Evolutionary conservation across 2,797 vertebrate species (phyloP).

Genomic region (Lophius americanus): DNA sequence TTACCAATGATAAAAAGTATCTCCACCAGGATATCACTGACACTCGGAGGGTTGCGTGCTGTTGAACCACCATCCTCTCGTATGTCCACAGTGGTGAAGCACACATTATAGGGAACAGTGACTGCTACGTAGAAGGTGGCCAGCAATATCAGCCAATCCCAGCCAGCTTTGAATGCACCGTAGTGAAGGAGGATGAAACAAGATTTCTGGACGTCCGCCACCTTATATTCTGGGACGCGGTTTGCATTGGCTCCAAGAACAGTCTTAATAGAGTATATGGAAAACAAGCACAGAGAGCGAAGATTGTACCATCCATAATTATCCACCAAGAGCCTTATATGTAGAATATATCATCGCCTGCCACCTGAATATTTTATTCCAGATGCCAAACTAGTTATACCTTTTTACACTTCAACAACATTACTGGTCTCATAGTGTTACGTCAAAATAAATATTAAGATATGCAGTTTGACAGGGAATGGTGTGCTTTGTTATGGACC

Average conservation of each 20-base stretch:
- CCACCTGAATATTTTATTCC: no score
- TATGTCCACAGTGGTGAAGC: constrained; percentile 75
- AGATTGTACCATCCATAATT: neutral
- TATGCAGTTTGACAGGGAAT: no score
- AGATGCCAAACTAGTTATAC: no score
- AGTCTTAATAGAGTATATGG: constrained; percentile 54
- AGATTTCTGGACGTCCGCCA: constrained; percentile 82
- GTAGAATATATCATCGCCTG: neutral
- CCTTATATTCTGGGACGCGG: constrained; percentile 84
- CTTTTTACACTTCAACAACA: no score
- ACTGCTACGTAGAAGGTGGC: constrained; percentile 85
- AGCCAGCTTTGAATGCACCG: constrained; percentile 84
- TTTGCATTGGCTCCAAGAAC: constrained; percentile 82
- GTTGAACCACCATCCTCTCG: constrained; percentile 73
- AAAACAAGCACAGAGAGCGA: neutral
- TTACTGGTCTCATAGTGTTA: no score
- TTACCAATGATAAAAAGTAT: constrained; percentile 85
- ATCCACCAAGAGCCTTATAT: neutral
- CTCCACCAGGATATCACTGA: constrained; percentile 84
- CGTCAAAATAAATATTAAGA: no score
- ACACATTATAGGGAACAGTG: constrained; percentile 84
- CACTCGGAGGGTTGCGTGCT: constrained; percentile 78
- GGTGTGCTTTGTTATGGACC: no score
- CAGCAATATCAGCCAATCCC: constrained; percentile 84
- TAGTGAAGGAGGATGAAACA: constrained; percentile 84